Evolutionary conservation across 2,888 invertebrate genomes (phyloP), one percentile per base, ranked within the genome.

Genomic region (Seira sanloemensis): DNA sequence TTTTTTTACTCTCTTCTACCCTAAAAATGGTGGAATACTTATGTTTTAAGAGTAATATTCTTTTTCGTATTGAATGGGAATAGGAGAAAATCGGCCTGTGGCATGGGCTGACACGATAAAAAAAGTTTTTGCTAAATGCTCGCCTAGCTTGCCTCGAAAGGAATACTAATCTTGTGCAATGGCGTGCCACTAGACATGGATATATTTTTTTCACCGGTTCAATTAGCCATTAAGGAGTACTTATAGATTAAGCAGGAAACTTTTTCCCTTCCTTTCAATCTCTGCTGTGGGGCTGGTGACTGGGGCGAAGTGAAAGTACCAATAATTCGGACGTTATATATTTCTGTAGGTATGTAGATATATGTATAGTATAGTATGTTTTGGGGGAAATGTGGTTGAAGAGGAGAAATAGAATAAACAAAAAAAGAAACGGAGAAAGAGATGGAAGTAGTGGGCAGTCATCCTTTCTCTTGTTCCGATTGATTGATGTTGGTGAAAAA

Each of bases 401-500:
- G 16, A 18, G 65, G 75, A 19, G 67, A 62, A 54, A 78, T 76
- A 1, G 76, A 69, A 77, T 26, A 37, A 37, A 37, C 37, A 54
- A 78, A 65, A 7, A 67, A 69, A 77, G 66, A n/a, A n/a, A n/a
- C n/a, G n/a, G n/a, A 62, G 75, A 18, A 58, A 58, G 58, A 58
- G 5, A 2, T 58, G 4, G n/a, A 37, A 37, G 58, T 18, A 18
- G 19, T 12, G n/a, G 75, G 65, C 73, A 83, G 78, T 73, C 78
- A 74, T 78, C 78, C 73, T 74, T 69, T 50, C 25, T 69, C 27
- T 65, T 84, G 78, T 74, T 74, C 24, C 78, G 26, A 84, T 84
- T 84, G 83, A 84, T 84, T 84, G 78, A 78, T 83, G 82, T 77
- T 83, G 67, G 46, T 54, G 26, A 72, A 73, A 37, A 72, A 46